Conservation (phyloP, 2,113 vertebrate genomes). For the Cariama cristata region DNA sequence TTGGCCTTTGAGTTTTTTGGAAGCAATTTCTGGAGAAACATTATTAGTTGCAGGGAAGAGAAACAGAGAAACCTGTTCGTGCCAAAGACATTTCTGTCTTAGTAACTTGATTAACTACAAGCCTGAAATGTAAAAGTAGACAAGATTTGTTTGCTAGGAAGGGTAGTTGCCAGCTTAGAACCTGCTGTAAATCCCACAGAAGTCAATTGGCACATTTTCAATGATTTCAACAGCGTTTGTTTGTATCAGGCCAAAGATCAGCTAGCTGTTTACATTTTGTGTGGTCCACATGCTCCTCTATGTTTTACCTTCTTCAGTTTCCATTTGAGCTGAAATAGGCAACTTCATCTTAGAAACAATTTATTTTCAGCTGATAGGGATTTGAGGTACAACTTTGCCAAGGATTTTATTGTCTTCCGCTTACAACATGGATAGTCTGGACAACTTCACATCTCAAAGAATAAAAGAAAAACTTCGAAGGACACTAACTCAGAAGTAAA, state of each 20-base stretch:
- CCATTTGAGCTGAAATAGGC: neutral
- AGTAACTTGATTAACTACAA: constrained; percentile 41
- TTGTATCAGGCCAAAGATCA: constrained; percentile 58
- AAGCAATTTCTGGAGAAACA: neutral
- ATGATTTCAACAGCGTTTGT: constrained; percentile 26
- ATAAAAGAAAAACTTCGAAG: neutral
- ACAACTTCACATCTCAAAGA: neutral
- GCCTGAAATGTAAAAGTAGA: constrained; percentile 36
- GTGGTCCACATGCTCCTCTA: constrained; percentile 14
- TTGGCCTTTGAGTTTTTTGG: constrained; percentile 34
- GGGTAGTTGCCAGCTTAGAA: constrained; percentile 36
- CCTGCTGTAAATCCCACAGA: constrained; percentile 54
- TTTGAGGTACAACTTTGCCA: neutral
- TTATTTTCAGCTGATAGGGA: neutral
- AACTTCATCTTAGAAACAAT: neutral
- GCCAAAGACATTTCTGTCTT: constrained; percentile 59
- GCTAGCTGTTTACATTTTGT: constrained; percentile 48
- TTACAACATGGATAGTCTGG: neutral
- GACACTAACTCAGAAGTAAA: neutral
- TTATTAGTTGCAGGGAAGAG: constrained; percentile 49
- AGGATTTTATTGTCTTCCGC: neutral
- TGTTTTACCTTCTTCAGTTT: neutral
- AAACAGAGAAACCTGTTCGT: constrained; percentile 10
- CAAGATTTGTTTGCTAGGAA: constrained; percentile 23
- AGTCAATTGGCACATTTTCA: constrained; percentile 62